phyloP scores from a whole-genome alignment of 2,113 vertebrate genomes.

The Corythaeola cristata region DNA sequence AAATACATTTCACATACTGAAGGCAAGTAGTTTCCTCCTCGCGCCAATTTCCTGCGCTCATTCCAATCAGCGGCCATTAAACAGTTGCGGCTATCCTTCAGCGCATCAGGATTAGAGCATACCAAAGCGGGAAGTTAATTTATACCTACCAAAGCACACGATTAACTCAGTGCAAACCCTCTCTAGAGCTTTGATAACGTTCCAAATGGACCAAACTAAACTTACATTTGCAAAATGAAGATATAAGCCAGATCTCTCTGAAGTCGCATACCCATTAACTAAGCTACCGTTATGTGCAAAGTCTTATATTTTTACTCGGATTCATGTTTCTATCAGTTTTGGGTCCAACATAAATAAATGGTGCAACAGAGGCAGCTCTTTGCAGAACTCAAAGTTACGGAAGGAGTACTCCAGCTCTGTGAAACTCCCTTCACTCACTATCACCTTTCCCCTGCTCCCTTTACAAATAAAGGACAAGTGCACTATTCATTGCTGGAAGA shows the following conservation, averaged over 20 bases:
- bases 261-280: slow-evolving; percentile 49
- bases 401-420: slow-evolving; percentile 32
- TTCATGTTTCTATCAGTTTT: slow-evolving; percentile 45
- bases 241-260: slow-evolving; percentile 52
- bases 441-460: slow-evolving; percentile 42
- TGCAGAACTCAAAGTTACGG: slow-evolving; percentile 34
- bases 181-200: slow-evolving; percentile 21
- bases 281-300: slow-evolving; percentile 29
- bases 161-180: not conserved
- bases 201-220: slow-evolving; percentile 48
- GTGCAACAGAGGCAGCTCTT: slow-evolving; percentile 45
- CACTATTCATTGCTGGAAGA: slow-evolving; percentile 48
- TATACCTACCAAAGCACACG: slow-evolving; percentile 1
- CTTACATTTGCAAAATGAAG: slow-evolving; percentile 17
- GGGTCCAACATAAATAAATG: slow-evolving; percentile 63
- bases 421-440: slow-evolving; percentile 52
- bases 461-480: slow-evolving; percentile 60
- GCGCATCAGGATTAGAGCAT: not conserved
- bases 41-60: not conserved
- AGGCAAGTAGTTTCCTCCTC: not conserved
- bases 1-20: not conserved
- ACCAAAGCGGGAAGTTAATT: slow-evolving; percentile 4
- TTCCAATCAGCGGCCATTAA: not conserved
- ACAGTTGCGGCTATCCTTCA: not conserved
- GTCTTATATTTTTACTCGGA: slow-evolving; percentile 36